Percentiles rank a stretch among this genome's conserved stretches.
phyloP scores from a whole-genome alignment of 2,113 vertebrate genomes.

The Tricholaema leucomelas region DNA sequence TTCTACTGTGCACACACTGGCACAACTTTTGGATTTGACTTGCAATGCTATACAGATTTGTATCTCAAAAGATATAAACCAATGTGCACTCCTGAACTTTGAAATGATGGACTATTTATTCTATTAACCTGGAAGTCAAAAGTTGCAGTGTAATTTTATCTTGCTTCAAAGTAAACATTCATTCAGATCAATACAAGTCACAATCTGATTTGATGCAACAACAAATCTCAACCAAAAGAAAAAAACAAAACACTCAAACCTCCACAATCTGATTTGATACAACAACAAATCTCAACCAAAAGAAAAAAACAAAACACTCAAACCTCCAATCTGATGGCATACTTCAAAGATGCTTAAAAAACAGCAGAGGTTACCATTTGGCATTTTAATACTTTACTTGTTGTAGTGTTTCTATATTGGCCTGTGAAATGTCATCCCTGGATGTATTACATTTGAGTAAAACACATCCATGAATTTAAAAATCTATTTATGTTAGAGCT shows the following conservation, averaged over 20 bases:
- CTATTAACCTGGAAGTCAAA: background rate
- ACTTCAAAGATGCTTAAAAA: background rate
- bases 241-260: background rate
- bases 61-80: background rate
- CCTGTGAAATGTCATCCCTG: background rate
- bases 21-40: background rate
- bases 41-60: background rate
- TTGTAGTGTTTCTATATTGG: background rate
- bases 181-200: background rate
- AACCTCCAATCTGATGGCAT: accelerated
- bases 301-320: background rate
- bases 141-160: background rate
- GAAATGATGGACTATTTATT: background rate
- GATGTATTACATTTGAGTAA: background rate
- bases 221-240: background rate
- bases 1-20: background rate
- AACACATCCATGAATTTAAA: accelerated
- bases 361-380: background rate
- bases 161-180: background rate
- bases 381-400: background rate
- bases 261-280: background rate
- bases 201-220: background rate
- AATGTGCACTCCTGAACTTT: background rate
- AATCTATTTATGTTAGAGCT: background rate
- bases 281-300: background rate